These are phyloP conservation scores for Drosophila triauraria DNA, from an alignment of 1,140 invertebrate species.

Conservation along the genomic window DNA sequence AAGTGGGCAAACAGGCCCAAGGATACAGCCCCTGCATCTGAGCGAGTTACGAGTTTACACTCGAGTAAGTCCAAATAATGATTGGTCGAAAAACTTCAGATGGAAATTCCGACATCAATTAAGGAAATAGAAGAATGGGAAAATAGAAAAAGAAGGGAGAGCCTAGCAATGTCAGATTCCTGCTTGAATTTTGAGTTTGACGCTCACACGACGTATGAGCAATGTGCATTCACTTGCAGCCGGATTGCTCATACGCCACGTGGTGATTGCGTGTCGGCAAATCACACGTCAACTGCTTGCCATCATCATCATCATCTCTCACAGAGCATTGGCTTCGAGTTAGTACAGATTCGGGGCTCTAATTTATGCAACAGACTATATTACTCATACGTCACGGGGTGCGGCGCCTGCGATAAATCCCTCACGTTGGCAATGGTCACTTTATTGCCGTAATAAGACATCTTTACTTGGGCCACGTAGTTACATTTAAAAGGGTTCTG, in stretches of 20 bases:
- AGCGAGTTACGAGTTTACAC: slow-evolving; percentile 28
- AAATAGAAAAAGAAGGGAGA: neutral
- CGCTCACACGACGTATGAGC: slow-evolving; percentile 54
- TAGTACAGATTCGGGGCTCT: slow-evolving; percentile 18
- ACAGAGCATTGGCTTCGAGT: neutral
- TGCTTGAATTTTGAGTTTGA: slow-evolving; percentile 23
- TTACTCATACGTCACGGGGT: slow-evolving; percentile 38
- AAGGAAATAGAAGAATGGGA: neutral
- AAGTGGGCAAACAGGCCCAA: slow-evolving; percentile 13
- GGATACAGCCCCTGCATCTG: slow-evolving; percentile 2
- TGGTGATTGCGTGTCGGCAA: slow-evolving; percentile 37
- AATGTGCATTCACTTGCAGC: slow-evolving; percentile 60
- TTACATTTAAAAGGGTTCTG: slow-evolving; percentile 43
- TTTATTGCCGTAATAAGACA: slow-evolving; percentile 78
- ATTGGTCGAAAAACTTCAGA: slow-evolving; percentile 10
- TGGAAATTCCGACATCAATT: slow-evolving; percentile 22
- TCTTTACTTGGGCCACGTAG: slow-evolving; percentile 56
- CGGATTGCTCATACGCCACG: slow-evolving; percentile 67
- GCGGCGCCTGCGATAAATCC: slow-evolving; percentile 30
- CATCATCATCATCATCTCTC: slow-evolving; percentile 3
- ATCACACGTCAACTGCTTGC: slow-evolving; percentile 46
- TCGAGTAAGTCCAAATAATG: slow-evolving; percentile 44
- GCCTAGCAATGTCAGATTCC: neutral
- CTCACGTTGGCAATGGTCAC: slow-evolving; percentile 52
- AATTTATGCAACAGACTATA: slow-evolving; percentile 40